Percentiles rank a stretch among this genome's conserved stretches.
These are phyloP conservation scores for Hypanus sabinus DNA, from an alignment of 2,113 vertebrate species.

Conservation along the genomic window DNA sequence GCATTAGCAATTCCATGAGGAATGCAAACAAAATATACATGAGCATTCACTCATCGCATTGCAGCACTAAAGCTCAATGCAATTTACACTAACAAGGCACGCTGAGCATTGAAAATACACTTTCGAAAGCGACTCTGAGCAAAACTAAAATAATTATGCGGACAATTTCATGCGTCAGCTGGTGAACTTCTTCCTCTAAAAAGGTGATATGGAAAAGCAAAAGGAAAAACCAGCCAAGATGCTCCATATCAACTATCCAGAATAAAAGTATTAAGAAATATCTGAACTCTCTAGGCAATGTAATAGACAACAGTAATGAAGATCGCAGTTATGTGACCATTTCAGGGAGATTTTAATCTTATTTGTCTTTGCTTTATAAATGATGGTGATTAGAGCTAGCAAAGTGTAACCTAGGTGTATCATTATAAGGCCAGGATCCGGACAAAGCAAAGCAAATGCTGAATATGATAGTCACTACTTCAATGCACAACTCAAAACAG, in stretches of 20 bases:
- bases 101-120: neutral
- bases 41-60: neutral
- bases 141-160: neutral
- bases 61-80: neutral
- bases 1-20: neutral
- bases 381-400: neutral
- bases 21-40: neutral
- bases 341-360: neutral
- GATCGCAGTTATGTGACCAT: neutral
- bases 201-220: neutral
- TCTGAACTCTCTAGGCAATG: neutral
- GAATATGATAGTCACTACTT: neutral
- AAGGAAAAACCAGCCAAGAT: neutral
- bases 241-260: neutral
- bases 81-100: neutral
- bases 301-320: neutral
- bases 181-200: neutral
- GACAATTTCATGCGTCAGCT: neutral
- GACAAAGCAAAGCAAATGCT: neutral
- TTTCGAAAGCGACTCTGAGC: neutral
- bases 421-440: neutral
- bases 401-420: neutral
- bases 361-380: neutral
- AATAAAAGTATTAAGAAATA: neutral
- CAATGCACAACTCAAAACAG: neutral